A percentile compares a stretch with the other conserved stretches of the same genome.
Evolutionary conservation across 2,113 vertebrate genomes (phyloP).

Genomic region (Chionodraco myersi): DNA sequence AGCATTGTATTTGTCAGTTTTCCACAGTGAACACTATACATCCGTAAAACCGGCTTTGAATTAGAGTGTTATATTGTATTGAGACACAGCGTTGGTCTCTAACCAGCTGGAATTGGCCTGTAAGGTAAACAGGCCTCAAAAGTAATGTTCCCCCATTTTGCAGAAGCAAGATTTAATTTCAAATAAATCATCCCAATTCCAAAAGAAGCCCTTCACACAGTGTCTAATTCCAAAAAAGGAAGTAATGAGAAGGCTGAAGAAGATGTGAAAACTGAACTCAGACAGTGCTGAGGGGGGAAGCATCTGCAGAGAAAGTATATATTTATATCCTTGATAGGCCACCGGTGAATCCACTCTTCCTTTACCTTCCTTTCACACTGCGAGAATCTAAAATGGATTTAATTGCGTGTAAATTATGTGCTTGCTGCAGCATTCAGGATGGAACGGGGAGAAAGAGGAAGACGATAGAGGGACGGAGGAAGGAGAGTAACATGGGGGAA

Average conservation of each 20-base stretch:
- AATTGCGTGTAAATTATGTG: constrained; percentile 13
- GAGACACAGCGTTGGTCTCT: neutral
- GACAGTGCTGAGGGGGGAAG: neutral
- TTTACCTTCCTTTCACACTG: neutral
- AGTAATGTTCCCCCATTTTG: constrained; percentile 2
- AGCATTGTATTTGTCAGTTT: neutral
- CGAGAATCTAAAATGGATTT: neutral
- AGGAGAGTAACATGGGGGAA: neutral
- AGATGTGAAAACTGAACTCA: neutral
- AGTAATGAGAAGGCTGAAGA: neutral
- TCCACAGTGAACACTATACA: neutral
- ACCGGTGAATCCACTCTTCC: neutral
- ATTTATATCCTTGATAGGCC: neutral
- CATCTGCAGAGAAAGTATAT: neutral
- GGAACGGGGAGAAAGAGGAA: too few species aligned
- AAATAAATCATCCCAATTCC: neutral
- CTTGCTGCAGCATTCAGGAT: neutral
- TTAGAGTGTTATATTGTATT: neutral
- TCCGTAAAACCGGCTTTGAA: neutral
- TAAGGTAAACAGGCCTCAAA: constrained; percentile 8
- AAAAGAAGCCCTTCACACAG: neutral
- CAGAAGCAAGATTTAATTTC: constrained; percentile 14
- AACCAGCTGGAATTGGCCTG: constrained; percentile 4
- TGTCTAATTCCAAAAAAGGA: neutral
- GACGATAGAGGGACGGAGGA: too few species aligned